Evolutionary conservation across 2,888 invertebrate species (phyloP), one percentile per base, ranked within the genome.

Genomic region (Hirudinaria manillensis): DNA sequence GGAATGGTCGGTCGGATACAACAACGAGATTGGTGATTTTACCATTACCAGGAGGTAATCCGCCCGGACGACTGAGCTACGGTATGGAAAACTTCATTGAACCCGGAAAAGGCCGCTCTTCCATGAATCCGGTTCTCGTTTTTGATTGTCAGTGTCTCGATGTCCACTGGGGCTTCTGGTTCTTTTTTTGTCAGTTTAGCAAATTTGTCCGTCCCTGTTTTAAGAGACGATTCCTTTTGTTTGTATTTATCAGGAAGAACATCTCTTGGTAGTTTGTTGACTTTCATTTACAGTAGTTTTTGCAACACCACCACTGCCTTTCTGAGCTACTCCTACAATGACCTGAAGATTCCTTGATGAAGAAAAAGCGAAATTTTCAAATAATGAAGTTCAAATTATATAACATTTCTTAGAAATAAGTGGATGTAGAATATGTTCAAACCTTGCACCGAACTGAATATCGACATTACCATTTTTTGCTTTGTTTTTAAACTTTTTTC

Each of bases 61-160:
- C 86, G 65, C 82, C 82, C 27, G 29, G 7, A 27, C 24, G 19
- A 24, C 10, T n/a, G 4, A 91, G 95, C 0, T 92, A 93, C 0
- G 90, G 90, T 0, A 90, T 91, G 87, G 97, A 24, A 0, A 98
- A 97, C 87, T 91, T 90, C 83, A 90, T 96, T 70, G 87, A 86
- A 38, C 92, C 94, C 0, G 90, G 91, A 3, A 92, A 93, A 82
- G 88, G 92, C 56, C 87, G 94, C 81, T 95, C 94, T 29, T 94
- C 94, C 0, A 96, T 95, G 93, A 90, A 90, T 77, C 96, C 97
- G 0, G 88, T 90, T 38, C 90, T 97, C 71, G 86, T 95, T 21
- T 85, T 92, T 3, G 89, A 91, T 80, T 85, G 91, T 3, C 88
- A 91, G 79, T 84, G 89, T 90, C 0, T 86, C 87, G 67, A 82